Base-by-base conservation (phyloP, 2,888 invertebrate genomes). In the Dolomedes plantarius region DNA sequence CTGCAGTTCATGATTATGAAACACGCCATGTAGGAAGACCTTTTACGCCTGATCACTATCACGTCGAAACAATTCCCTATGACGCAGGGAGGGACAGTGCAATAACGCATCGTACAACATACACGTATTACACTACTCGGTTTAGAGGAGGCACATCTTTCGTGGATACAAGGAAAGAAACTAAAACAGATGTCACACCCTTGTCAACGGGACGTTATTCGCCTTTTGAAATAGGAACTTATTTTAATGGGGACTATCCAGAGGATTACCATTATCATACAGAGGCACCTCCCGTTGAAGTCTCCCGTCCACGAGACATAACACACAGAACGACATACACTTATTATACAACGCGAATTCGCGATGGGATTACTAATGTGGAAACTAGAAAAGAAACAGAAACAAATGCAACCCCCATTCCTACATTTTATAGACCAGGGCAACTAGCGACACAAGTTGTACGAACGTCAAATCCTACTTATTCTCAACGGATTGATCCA, bases 321-420 rank as follows among this genome's bases (percentile, higher is more conserved):
- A 76, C 64, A 0, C 82, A 82, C 62, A 41, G 96, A 89, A 97
- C 97, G 0, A 97, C 97, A 7, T 90, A 89, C 90, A 97, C 97
- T 0, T 97, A 97, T 90, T 97, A 97, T 96, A 97, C 97, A 0
- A 97, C 97, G 5, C 93, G 96, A 56, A 96, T 95, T 89, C 96
- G 95, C 92, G 96, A 96, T 88, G 96, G 96, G 80, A 94, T 94
- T 74, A 96, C 96, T 0, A 94, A 95, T 56, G 95, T 96, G 1
- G 95, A 96, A 2, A 97, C 96, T 90, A 93, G 96, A 0, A 97
- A 97, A 91, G 96, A 97, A 92, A 97, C 97, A 0, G 86, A 80
- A 5, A 86, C 79, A 16, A 71, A 85, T 62, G 64, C 85, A 6
- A 77, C 87, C 6, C 82, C 76, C 5, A 86, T 82, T 27, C 71